Percentiles rank a stretch among this genome's conserved stretches.
These are phyloP conservation scores for Cacoxenus indagator DNA, from an alignment of 2,888 invertebrate species.

Conservation along the genomic window DNA sequence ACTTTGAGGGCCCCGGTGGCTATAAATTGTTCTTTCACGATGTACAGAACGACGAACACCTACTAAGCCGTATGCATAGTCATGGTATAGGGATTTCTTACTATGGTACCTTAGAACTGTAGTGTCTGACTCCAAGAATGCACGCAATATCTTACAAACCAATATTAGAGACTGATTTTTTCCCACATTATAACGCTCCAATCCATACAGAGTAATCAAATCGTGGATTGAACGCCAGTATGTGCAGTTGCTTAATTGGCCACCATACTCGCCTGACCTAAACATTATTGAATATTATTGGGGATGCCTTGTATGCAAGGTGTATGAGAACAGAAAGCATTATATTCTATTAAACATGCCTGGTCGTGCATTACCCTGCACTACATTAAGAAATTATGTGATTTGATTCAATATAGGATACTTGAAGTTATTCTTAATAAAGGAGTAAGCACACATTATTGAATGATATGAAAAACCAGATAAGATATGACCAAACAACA, in stretches of 20 bases:
- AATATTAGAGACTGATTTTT: too few relatives aligned
- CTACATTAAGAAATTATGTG: background rate
- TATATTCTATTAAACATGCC: background rate
- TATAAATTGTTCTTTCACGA: too few relatives aligned
- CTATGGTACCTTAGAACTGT: too few relatives aligned
- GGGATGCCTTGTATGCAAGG: background rate
- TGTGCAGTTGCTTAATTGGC: background rate
- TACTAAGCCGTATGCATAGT: too few relatives aligned
- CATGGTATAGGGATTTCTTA: too few relatives aligned
- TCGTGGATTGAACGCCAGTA: background rate
- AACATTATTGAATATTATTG: background rate
- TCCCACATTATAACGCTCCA: background rate
- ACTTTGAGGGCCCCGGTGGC: background rate
- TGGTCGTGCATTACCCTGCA: background rate
- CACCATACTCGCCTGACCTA: background rate
- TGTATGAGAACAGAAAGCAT: background rate
- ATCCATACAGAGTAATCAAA: too few relatives aligned
- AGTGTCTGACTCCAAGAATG: too few relatives aligned
- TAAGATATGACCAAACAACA: background rate
- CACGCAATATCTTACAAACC: too few relatives aligned
- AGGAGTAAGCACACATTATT: background rate
- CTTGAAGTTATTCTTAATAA: background rate
- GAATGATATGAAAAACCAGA: background rate
- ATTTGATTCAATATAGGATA: background rate
- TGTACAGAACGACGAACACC: background rate